Conservation (phyloP, 1,140 invertebrate genomes). For the Plodia interpunctella region DNA sequence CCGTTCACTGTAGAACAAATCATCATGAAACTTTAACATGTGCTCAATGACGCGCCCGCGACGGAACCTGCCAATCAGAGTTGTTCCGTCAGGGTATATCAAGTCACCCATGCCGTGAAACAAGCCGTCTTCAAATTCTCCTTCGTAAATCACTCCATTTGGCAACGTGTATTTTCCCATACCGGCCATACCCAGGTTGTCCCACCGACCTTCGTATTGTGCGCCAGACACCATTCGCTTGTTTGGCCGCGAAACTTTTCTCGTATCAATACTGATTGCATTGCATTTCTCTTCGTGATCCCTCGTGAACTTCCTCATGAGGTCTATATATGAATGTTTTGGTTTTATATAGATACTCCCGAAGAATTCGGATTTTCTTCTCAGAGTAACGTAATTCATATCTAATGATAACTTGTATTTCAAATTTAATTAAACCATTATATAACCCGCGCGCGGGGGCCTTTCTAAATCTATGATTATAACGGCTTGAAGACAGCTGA, state of each 20-base stretch:
- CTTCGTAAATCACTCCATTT: constrained; percentile 73
- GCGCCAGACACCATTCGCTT: constrained; percentile 74
- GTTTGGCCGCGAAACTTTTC: constrained; percentile 30
- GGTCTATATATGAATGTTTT: background rate
- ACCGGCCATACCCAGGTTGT: constrained; percentile 76
- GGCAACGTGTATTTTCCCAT: constrained; percentile 70
- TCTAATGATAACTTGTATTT: too few relatives aligned
- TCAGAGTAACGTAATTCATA: too few relatives aligned
- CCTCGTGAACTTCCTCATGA: background rate
- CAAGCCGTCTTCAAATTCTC: constrained; percentile 75
- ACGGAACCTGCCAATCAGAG: constrained; percentile 70
- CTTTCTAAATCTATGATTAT: too few relatives aligned
- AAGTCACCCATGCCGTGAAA: constrained; percentile 77
- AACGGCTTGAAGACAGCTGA: too few relatives aligned
- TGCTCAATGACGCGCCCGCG: constrained; percentile 59
- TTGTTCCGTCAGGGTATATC: constrained; percentile 64
- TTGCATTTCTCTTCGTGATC: background rate
- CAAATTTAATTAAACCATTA: too few relatives aligned
- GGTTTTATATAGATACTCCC: background rate
- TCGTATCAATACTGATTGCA: background rate
- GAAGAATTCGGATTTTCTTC: too few relatives aligned
- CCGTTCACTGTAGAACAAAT: constrained; percentile 43
- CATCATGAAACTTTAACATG: constrained; percentile 64
- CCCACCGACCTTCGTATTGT: constrained; percentile 74
- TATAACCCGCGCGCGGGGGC: too few relatives aligned